Evolutionary conservation across 2,888 invertebrate genomes (phyloP), one percentile per base, ranked within the genome.

Genomic region (Andrena bicolor): DNA sequence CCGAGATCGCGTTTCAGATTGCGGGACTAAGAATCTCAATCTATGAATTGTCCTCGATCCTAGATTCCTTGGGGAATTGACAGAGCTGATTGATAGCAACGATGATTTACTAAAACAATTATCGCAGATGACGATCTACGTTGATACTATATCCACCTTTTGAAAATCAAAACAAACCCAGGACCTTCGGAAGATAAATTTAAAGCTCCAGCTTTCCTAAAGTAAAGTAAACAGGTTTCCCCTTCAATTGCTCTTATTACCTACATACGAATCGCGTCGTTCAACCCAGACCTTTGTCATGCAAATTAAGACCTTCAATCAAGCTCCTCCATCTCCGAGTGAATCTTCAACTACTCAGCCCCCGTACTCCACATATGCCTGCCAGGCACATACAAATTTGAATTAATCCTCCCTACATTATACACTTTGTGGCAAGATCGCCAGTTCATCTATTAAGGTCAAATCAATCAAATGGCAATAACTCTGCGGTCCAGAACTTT

Each of bases 221-320:
- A 56, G 56, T 56, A 56, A 56, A 56, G 26, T n/a, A 20, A 13
- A 4, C n/a, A 61, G 13, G n/a, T n/a, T 61, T n/a, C 16, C 16
- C 30, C 30, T 20, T 61, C 30, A 48, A 74, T 60, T 32, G 49
- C 30, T 7, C 30, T 48, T 20, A 48, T 58, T 49, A 68, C 23
- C 8, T 28, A 35, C 30, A 30, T 35, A 1, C 51, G 35, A 51
- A 76, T 51, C 13, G 23, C 28, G 6, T 70, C 61, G 7, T 28
- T 75, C 51, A 58, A 75, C 23, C 58, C 48, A 58, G 75, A 75
- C 64, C 65, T 35, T 49, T n/a, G 7, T 20, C 10, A 41, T 28
- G 26, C 23, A 53, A 65, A 65, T 48, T 58, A 58, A 10, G 10
- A 23, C 7, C 10, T n/a, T 7, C 2, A 10, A 49, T 32, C 56